These are phyloP conservation scores for Augiades crinisus DNA, from an alignment of 2,888 invertebrate genomes.

Conservation along the genomic window DNA sequence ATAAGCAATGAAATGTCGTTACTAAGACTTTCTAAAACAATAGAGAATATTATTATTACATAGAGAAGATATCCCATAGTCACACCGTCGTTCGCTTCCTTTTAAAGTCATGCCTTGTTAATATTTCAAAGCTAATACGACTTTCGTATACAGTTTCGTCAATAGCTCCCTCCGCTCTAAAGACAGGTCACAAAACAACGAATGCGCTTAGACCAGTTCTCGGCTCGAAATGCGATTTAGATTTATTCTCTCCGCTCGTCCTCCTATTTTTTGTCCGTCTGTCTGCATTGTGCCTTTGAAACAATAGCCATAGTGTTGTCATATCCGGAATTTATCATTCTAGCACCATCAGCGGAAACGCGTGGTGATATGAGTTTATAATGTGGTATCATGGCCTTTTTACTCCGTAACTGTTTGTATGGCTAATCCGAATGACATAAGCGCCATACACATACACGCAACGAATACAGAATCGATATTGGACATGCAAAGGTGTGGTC, in stretches of 20 bases:
- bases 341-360: slow-evolving; percentile 77
- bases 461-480: slow-evolving; percentile 41
- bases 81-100: not conserved
- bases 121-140: slow-evolving; percentile 17
- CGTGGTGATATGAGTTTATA: slow-evolving; percentile 74
- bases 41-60: no score
- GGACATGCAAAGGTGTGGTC: slow-evolving; percentile 36
- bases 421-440: slow-evolving; percentile 60
- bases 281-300: slow-evolving; percentile 67
- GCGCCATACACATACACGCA: slow-evolving; percentile 43
- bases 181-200: slow-evolving; percentile 31
- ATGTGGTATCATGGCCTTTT: slow-evolving; percentile 71
- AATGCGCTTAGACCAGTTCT: slow-evolving; percentile 54
- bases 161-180: slow-evolving; percentile 13
- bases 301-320: slow-evolving; percentile 70
- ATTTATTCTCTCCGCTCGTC: slow-evolving; percentile 68
- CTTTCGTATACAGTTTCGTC: slow-evolving; percentile 19
- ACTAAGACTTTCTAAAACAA: no score
- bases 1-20: no score
- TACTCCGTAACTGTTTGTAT: slow-evolving; percentile 63
- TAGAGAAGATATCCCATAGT: not conserved
- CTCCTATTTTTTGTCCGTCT: slow-evolving; percentile 58
- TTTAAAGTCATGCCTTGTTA: slow-evolving; percentile 2
- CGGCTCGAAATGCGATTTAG: slow-evolving; percentile 60
- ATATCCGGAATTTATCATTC: slow-evolving; percentile 78